Conservation (phyloP, 2,113 vertebrate species). For the Alligator sinensis region DNA sequence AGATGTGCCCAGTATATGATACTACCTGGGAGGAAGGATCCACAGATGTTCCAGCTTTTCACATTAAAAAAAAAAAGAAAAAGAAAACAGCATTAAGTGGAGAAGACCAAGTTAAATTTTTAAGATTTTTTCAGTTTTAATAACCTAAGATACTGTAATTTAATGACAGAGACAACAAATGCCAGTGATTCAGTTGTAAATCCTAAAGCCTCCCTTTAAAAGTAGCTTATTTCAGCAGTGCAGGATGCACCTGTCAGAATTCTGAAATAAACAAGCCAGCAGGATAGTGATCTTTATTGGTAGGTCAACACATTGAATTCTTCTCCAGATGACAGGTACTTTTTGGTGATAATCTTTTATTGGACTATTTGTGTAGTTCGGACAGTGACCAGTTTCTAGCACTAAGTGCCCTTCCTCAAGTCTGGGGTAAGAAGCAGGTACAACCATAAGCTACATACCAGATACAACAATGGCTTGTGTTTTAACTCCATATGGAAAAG, state of each 20-base stretch:
- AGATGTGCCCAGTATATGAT: background rate
- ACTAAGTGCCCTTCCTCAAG: too few relatives aligned
- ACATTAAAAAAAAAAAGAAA: background rate
- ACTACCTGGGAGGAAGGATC: background rate
- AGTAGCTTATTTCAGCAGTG: background rate
- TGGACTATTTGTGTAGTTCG: too few relatives aligned
- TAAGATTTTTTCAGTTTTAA: background rate
- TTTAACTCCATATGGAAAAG: too few relatives aligned
- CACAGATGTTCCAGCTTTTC: background rate
- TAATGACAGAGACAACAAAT: background rate
- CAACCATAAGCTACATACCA: too few relatives aligned
- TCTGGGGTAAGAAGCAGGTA: too few relatives aligned
- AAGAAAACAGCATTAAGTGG: background rate
- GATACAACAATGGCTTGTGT: too few relatives aligned
- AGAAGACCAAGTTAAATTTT: fast-evolving
- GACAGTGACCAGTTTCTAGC: too few relatives aligned
- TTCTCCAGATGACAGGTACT: background rate
- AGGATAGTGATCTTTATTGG: background rate
- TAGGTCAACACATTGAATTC: fast-evolving
- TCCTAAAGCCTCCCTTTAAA: background rate
- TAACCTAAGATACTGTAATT: background rate
- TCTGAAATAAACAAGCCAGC: background rate
- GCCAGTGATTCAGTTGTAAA: background rate
- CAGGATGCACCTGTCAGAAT: background rate
- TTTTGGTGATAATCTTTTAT: too few relatives aligned